Percentiles rank a stretch among this genome's conserved stretches.
These are phyloP conservation scores for Fragum fragum DNA, from an alignment of 2,888 invertebrate species.

Conservation along the genomic window DNA sequence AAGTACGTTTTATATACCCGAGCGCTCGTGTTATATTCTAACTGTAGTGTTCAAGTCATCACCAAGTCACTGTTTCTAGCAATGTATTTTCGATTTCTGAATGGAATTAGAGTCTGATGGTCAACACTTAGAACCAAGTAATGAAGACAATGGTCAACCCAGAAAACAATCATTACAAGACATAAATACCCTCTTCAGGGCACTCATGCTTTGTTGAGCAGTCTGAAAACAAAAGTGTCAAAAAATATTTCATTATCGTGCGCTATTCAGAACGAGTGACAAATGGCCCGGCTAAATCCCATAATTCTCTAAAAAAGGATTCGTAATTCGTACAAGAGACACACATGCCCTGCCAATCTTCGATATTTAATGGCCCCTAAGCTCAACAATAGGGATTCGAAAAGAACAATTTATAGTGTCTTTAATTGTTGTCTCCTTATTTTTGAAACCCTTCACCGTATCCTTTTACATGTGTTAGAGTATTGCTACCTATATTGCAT, in stretches of 20 bases:
- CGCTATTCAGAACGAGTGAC: conserved; percentile 33
- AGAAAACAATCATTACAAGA: conserved; percentile 14
- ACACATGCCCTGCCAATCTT: conserved; percentile 39
- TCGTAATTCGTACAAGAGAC: conserved; percentile 39
- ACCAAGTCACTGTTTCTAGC: no score
- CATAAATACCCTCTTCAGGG: conserved; percentile 22
- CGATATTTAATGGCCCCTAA: conserved; percentile 55
- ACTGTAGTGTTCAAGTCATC: no score
- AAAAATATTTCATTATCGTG: conserved; percentile 34
- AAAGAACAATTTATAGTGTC: conserved; percentile 63
- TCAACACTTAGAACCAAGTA: not conserved
- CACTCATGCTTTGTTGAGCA: conserved; percentile 26
- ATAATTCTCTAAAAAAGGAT: conserved; percentile 47
- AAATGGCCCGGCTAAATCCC: conserved; percentile 47
- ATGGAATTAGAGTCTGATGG: no score
- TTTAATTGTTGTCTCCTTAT: conserved; percentile 58
- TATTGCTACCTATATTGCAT: no score
- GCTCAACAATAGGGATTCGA: conserved; percentile 47
- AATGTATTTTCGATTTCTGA: no score
- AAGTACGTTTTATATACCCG: no score
- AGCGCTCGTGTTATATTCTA: no score
- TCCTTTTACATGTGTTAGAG: not conserved
- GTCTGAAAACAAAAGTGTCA: conserved; percentile 40
- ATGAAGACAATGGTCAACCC: not conserved
- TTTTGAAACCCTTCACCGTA: conserved; percentile 38